A percentile compares a stretch with the other conserved stretches of the same genome.
Evolutionary conservation across 2,888 invertebrate genomes (phyloP).

Genomic region (Chrysopilus asiliformis): DNA sequence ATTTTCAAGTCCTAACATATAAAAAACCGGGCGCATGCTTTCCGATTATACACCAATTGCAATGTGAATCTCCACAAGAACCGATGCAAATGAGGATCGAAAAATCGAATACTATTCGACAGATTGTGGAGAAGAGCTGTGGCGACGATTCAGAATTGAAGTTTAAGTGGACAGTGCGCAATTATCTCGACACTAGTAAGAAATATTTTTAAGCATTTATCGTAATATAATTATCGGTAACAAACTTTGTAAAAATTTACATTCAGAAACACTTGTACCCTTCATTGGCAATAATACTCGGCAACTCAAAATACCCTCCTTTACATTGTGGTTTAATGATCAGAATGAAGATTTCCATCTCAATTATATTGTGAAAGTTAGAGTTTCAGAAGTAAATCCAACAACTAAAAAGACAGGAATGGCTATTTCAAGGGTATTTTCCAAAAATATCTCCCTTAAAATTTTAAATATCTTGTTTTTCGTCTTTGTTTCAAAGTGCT

Average conservation of each 20-base stretch:
- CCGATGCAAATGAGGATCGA: constrained; percentile 4
- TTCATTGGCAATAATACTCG: neutral
- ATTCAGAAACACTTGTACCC: neutral
- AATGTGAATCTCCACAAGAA: constrained; percentile 6
- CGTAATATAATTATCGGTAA: neutral
- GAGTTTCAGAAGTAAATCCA: neutral
- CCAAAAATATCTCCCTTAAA: too few species aligned
- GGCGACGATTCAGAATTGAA: constrained; percentile 5
- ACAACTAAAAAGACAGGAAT: neutral
- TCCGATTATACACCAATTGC: constrained; percentile 3
- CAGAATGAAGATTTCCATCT: neutral
- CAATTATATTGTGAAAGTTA: constrained; percentile 3
- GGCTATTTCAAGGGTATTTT: constrained; percentile 1
- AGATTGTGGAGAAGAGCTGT: constrained; percentile 9
- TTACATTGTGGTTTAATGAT: constrained; percentile 7
- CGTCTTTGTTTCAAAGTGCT: constrained; percentile 6
- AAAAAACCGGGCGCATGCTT: constrained; percentile 3
- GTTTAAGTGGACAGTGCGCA: constrained; percentile 7
- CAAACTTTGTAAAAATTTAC: neutral
- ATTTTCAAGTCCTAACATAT: constrained; percentile 1
- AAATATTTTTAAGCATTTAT: neutral
- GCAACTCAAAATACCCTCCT: constrained; percentile 3
- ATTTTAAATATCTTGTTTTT: neutral
- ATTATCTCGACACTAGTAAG: constrained; percentile 10
- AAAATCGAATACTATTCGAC: constrained; percentile 4